Base-by-base conservation (phyloP, 2,113 vertebrate genomes). In the Channa maculata region DNA sequence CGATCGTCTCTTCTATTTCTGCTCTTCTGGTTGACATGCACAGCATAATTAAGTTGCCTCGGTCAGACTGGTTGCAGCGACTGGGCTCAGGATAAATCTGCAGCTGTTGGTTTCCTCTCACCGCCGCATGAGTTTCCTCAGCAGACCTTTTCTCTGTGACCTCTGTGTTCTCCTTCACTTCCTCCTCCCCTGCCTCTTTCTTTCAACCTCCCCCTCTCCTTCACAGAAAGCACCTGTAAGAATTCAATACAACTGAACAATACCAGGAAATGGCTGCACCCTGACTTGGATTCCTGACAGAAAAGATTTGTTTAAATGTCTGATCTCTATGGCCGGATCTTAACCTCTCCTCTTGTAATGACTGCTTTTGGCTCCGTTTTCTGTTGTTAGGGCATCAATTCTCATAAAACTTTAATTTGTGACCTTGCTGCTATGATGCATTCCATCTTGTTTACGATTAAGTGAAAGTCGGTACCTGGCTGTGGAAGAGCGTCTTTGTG, bases 211-310 rank as follows among this genome's bases (percentile, higher is more conserved):
- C 14, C 5, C 60, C 78, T 50, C 14, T 37, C 48, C 59, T 65
- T 37, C 67, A 9, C 60, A 76, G 51, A 36, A 10, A 2, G 34
- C 89, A 95, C 91, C 93, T 94, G 91, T 75, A 80, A 44, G 54
- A 9, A 58, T 73, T 70, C 66, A 81, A 43, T 68, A 55, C 65
- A 74, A 6, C 46, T 5, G 0, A 77, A 94, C 94, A 94, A 93
- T 93, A 49, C 53, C 74, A 91, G 94, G 94, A 95, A 93, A 76
- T 83, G 66, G 57, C 77, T 74, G 33, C 0, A 4, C 49, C 59
- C 14, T 60, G 44, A 55, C 62, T 77, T 34, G 38, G 60, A 54
- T 50, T 77, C 36, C 41, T 64, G 13, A 66, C 53, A 85, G 52
- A 73, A 49, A 82, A 8, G 50, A 14, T 15, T 53, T 46, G 3